A percentile compares a stretch with the other conserved stretches of the same genome.
These are phyloP conservation scores for Puffinus mauretanicus DNA, from an alignment of 2,113 vertebrate genomes.

Conservation along the genomic window DNA sequence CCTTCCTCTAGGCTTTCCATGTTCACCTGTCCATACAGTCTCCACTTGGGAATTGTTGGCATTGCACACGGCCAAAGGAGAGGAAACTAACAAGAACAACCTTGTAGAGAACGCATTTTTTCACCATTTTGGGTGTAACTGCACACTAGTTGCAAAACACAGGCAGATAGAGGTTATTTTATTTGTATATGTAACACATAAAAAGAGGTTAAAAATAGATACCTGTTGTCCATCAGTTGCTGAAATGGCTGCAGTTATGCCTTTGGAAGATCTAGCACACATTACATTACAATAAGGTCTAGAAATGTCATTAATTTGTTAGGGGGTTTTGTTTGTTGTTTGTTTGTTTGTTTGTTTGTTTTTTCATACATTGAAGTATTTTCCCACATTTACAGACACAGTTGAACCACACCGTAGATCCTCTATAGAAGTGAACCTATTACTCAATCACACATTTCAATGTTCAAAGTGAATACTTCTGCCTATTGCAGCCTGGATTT, in stretches of 20 bases:
- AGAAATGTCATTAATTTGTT: background rate
- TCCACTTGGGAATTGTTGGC: background rate
- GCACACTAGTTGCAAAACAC: background rate
- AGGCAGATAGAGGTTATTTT: background rate
- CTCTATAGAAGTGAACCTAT: background rate
- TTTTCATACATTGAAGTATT: background rate
- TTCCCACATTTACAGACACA: background rate
- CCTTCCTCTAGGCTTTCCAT: background rate
- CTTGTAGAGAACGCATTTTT: background rate
- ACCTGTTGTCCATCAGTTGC: background rate
- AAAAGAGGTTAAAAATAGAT: background rate
- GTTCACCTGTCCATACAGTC: background rate
- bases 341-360: background rate
- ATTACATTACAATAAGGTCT: background rate
- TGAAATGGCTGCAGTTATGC: background rate
- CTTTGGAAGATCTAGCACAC: background rate
- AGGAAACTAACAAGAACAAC: background rate
- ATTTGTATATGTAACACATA: background rate
- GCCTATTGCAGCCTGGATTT: background rate
- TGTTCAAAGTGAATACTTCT: background rate
- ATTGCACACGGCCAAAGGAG: background rate
- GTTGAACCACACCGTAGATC: background rate
- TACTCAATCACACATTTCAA: background rate
- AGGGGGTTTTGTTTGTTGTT: fast-evolving
- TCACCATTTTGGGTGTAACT: background rate